These are phyloP conservation scores for Xestoiulus laeticollis DNA, from an alignment of 2,888 invertebrate genomes.

Conservation along the genomic window DNA sequence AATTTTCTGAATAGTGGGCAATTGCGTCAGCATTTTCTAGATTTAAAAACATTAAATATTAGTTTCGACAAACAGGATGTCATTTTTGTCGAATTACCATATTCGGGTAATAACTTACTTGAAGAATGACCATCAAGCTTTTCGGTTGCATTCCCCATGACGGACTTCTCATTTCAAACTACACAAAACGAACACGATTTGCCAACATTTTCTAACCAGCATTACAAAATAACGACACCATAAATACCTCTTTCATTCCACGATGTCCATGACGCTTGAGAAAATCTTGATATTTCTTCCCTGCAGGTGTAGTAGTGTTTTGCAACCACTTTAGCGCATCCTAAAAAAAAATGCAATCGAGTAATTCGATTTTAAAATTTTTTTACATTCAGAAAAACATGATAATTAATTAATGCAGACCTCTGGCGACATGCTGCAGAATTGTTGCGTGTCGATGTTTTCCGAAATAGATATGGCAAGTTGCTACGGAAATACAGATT, in stretches of 20 bases:
- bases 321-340: slow-evolving; percentile 41
- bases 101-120: not conserved
- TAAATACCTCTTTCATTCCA: slow-evolving; percentile 50
- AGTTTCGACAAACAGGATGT: not conserved
- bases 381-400: not conserved
- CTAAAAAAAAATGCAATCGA: not conserved
- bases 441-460: slow-evolving; percentile 25
- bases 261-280: slow-evolving; percentile 49
- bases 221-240: not conserved
- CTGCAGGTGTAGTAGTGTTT: not conserved
- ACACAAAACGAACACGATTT: not conserved
- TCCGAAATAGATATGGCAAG: slow-evolving; percentile 44
- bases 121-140: slow-evolving; percentile 25
- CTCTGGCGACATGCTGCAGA: slow-evolving; percentile 44
- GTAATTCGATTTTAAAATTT: not conserved
- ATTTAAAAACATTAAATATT: not conserved
- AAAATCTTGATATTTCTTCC: slow-evolving; percentile 45
- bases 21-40: slow-evolving; percentile 10
- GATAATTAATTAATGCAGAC: not conserved
- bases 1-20: not conserved
- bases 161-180: not conserved
- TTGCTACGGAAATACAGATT: slow-evolving; percentile 1
- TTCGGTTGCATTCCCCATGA: slow-evolving; percentile 47
- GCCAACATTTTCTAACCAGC: no score
- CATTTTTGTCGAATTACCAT: not conserved